phyloP scores from a whole-genome alignment of 2,888 invertebrate species.

The Rotaria magnacalcarata region DNA sequence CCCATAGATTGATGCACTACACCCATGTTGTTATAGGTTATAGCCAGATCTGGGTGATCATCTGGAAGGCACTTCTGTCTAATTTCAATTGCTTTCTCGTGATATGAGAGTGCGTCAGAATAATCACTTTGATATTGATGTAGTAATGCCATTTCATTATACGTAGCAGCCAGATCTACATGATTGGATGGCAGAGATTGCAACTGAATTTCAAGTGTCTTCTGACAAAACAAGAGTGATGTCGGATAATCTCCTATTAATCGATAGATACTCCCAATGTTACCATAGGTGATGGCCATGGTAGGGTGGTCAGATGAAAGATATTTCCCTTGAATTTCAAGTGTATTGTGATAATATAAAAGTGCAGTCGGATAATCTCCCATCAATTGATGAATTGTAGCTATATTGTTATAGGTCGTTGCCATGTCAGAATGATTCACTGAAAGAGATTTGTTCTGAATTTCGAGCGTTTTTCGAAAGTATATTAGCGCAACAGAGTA shows the following conservation, averaged over 20 bases:
- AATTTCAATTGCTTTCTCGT: neutral
- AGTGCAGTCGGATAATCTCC: neutral
- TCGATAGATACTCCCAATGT: neutral
- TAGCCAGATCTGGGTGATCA: neutral
- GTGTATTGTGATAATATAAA: neutral
- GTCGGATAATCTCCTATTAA: too few relatives aligned
- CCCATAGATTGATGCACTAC: neutral
- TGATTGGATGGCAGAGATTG: too few relatives aligned
- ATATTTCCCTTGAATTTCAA: neutral
- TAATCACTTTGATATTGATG: neutral
- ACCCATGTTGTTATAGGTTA: neutral
- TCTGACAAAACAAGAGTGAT: too few relatives aligned
- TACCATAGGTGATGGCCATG: neutral
- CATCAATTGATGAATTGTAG: neutral
- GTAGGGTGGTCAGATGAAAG: neutral
- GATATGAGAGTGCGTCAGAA: neutral
- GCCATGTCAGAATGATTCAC: neutral
- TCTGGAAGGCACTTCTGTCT: neutral
- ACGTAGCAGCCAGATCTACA: too few relatives aligned
- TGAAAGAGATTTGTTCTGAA: too few relatives aligned
- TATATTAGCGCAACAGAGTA: too few relatives aligned
- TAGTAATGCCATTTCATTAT: too few relatives aligned
- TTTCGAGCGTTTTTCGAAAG: too few relatives aligned
- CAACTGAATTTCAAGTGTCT: too few relatives aligned
- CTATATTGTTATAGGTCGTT: neutral